Conservation (phyloP, 2,888 invertebrate genomes). For the Papilio protenor region DNA sequence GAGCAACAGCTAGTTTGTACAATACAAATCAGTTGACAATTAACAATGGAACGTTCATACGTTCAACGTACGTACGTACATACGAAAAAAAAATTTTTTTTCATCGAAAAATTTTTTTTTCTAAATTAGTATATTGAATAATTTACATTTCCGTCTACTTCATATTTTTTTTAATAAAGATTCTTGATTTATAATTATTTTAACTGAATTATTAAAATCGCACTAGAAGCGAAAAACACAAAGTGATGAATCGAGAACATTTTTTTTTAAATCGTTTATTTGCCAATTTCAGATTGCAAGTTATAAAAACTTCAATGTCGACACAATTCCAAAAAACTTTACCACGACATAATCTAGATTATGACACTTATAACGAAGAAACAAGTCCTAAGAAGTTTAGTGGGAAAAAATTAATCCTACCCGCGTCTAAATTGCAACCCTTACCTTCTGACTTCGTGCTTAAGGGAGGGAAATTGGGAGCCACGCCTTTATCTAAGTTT, state of each 20-base stretch:
- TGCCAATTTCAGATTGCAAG: constrained; percentile 59
- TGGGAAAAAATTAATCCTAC: constrained; percentile 64
- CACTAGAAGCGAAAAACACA: neutral
- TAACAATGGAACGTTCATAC: no score
- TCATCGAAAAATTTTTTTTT: no score
- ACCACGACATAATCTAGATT: constrained; percentile 52
- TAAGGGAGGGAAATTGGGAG: constrained; percentile 56
- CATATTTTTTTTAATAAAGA: neutral
- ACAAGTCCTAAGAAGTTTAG: constrained; percentile 39
- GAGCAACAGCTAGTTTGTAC: no score
- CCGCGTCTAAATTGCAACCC: constrained; percentile 75
- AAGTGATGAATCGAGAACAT: neutral
- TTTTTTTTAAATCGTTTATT: neutral
- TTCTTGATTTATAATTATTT: no score
- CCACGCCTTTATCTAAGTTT: neutral
- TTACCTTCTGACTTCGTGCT: constrained; percentile 70
- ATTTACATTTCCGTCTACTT: no score
- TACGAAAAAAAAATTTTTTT: no score
- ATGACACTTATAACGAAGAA: constrained; percentile 53
- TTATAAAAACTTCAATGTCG: constrained; percentile 57
- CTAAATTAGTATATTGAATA: no score
- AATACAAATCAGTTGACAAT: no score
- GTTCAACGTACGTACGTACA: no score
- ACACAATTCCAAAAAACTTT: constrained; percentile 58
- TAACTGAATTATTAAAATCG: no score